Evolutionary conservation across 1,140 invertebrate genomes (phyloP).

Genomic region (Vanessa atalanta): DNA sequence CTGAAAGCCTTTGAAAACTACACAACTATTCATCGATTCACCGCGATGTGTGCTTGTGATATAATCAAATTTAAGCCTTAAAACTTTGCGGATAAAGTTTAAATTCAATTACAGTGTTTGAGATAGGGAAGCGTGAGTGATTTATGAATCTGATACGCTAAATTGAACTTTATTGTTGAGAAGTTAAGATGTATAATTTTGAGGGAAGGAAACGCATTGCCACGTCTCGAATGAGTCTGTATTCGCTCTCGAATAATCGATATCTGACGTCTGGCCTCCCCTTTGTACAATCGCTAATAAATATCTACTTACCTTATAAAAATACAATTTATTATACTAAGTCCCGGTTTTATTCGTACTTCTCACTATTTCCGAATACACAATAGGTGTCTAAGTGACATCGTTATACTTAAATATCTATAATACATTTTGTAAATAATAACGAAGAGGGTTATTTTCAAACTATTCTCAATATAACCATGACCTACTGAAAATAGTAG

Average conservation of each 20-base stretch:
- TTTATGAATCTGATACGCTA: constrained; percentile 48
- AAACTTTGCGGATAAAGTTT: not conserved
- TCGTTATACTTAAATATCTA: too few relatives aligned
- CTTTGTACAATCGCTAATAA: constrained; percentile 36
- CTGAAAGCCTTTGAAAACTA: constrained; percentile 48
- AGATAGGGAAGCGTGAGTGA: constrained; percentile 52
- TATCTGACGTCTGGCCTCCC: constrained; percentile 76
- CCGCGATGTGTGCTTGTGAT: not conserved
- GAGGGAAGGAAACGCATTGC: constrained; percentile 62
- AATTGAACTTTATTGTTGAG: constrained; percentile 49
- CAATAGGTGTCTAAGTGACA: too few relatives aligned
- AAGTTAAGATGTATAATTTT: constrained; percentile 57
- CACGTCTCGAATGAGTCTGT: constrained; percentile 63
- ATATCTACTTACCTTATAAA: constrained; percentile 1
- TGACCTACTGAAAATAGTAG: too few relatives aligned
- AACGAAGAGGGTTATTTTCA: too few relatives aligned
- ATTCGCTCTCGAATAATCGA: constrained; percentile 79
- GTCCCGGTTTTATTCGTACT: too few relatives aligned
- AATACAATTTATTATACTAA: not conserved
- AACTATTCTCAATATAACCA: too few relatives aligned
- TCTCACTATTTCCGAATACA: too few relatives aligned
- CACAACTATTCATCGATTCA: constrained; percentile 46
- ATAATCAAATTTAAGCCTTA: constrained; percentile 21
- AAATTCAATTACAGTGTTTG: constrained; percentile 23
- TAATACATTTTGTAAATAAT: too few relatives aligned